Percentiles rank a stretch among this genome's conserved stretches.
phyloP scores from a whole-genome alignment of 2,888 invertebrate genomes.

The Harpagoxenus sublaevis region DNA sequence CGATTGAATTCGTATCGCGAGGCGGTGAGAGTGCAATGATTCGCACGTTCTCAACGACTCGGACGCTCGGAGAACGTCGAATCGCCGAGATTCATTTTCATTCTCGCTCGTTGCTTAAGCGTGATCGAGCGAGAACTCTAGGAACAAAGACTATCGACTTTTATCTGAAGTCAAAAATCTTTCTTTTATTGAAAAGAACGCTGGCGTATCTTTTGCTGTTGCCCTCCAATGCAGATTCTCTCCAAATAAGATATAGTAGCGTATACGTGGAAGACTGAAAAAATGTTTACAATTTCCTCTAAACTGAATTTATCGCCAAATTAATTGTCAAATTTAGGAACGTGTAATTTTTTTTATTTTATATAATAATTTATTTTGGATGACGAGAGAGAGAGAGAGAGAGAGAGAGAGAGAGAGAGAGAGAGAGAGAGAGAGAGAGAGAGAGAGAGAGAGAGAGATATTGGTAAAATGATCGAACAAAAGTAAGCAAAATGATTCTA shows the following conservation, averaged over 20 bases:
- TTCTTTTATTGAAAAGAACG: not conserved
- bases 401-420: too few relatives aligned
- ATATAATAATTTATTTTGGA: not conserved
- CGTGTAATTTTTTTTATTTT: too few relatives aligned
- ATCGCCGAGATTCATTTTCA: slow-evolving; percentile 36
- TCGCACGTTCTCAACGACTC: slow-evolving; percentile 46
- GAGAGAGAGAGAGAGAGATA: too few relatives aligned
- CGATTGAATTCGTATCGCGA: slow-evolving; percentile 44
- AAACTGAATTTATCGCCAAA: not conserved
- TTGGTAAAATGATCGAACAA: not conserved
- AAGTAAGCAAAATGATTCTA: not conserved
- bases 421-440: too few relatives aligned
- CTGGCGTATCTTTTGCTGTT: not conserved
- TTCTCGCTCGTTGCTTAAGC: slow-evolving; percentile 36
- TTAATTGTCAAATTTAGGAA: not conserved
- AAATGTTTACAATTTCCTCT: not conserved
- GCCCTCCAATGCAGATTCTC: not conserved
- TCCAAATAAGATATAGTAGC: not conserved
- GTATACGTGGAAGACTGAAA: too few relatives aligned
- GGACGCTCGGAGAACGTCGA: slow-evolving; percentile 40
- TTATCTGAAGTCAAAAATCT: not conserved
- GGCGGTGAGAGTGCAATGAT: slow-evolving; percentile 45
- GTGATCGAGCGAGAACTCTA: slow-evolving; percentile 3
- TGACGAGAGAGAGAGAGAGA: too few relatives aligned
- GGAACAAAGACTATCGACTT: slow-evolving; percentile 19